Evolutionary conservation across 2,113 vertebrate genomes (phyloP).

Genomic region (Nestor notabilis): DNA sequence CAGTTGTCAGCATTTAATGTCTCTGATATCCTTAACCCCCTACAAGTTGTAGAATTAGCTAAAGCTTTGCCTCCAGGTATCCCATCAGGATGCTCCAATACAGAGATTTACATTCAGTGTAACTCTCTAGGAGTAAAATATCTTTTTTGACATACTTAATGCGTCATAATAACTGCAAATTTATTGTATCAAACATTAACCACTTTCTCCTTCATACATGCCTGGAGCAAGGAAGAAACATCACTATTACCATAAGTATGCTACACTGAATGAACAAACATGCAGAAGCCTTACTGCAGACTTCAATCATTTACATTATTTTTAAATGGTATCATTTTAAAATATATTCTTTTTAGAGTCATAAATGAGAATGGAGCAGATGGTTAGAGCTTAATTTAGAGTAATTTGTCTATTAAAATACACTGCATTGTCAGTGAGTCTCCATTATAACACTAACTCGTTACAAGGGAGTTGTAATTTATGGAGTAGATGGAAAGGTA

Average conservation of each 20-base stretch:
- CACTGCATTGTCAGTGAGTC: constrained; percentile 43
- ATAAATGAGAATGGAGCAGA: constrained; percentile 69
- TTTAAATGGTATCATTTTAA: constrained; percentile 67
- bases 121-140: constrained; percentile 57
- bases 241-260: constrained; percentile 43
- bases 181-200: constrained; percentile 58
- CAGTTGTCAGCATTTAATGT: constrained; percentile 63
- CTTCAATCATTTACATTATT: constrained; percentile 61
- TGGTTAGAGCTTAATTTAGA: constrained; percentile 65
- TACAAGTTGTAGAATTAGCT: constrained; percentile 66
- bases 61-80: constrained; percentile 68
- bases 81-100: constrained; percentile 61
- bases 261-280: constrained; percentile 51
- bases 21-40: constrained; percentile 62
- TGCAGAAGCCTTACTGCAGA: constrained; percentile 29
- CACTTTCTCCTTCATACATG: constrained; percentile 56
- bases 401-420: constrained; percentile 71
- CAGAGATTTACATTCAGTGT: constrained; percentile 35
- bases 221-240: constrained; percentile 55
- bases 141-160: constrained; percentile 59
- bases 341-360: constrained; percentile 57
- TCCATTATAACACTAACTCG: constrained; percentile 47
- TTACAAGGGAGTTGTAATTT: constrained; percentile 43
- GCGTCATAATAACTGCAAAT: constrained; percentile 66
- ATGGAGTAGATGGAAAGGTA: neutral